Evolutionary conservation across 1,140 invertebrate species (phyloP).

Genomic region (Pentalonia nigronervosa): DNA sequence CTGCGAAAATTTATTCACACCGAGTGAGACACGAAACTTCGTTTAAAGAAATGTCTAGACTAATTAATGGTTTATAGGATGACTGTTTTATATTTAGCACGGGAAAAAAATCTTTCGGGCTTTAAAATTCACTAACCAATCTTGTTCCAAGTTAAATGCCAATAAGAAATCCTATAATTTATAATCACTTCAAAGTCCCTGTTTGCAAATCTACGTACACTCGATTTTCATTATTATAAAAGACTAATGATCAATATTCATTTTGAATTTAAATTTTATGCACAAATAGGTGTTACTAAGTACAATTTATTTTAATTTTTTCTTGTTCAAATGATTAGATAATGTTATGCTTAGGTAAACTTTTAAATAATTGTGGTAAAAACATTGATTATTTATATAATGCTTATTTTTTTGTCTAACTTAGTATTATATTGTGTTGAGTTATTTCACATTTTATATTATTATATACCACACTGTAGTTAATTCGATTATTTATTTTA

Average conservation of each 20-base stretch:
- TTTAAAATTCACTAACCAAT: background rate
- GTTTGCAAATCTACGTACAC: background rate
- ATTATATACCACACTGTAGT: too few relatives aligned
- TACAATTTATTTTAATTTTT: background rate
- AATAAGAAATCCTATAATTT: constrained; percentile 17
- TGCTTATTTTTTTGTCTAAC: background rate
- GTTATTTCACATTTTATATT: too few relatives aligned
- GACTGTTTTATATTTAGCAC: background rate
- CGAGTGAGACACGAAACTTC: background rate
- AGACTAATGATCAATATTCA: background rate
- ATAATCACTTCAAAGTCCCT: background rate
- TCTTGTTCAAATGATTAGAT: background rate
- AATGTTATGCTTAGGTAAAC: background rate
- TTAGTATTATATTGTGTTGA: background rate
- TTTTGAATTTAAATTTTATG: background rate
- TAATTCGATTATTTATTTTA: too few relatives aligned
- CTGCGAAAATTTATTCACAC: background rate
- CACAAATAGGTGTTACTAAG: background rate
- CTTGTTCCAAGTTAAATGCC: background rate
- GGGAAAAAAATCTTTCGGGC: background rate
- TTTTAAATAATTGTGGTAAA: background rate
- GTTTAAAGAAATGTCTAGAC: background rate
- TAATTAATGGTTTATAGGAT: background rate
- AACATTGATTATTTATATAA: background rate
- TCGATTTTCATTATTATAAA: background rate